Evolutionary conservation across 1,140 invertebrate genomes (phyloP).

Genomic region (Heliconius nattereri): DNA sequence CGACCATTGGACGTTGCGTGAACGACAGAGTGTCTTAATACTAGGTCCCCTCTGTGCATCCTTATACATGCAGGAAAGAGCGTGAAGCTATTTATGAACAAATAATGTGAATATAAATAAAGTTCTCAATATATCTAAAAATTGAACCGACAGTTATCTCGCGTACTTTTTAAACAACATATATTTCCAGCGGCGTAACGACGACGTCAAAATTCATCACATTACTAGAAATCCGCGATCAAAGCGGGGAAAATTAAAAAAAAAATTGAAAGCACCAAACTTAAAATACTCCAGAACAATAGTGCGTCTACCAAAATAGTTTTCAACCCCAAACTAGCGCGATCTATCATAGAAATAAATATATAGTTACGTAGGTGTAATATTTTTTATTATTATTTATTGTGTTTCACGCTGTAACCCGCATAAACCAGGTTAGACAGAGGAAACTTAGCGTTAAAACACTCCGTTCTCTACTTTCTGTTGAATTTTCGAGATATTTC

Average conservation of each 20-base stretch:
- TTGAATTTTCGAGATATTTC: neutral
- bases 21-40: too few relatives aligned
- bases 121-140: neutral
- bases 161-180: neutral
- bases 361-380: neutral
- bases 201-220: constrained; percentile 4
- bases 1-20: too few relatives aligned
- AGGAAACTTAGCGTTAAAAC: neutral
- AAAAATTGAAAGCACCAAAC: constrained; percentile 3
- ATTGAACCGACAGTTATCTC: neutral
- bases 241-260: constrained; percentile 6
- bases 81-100: too few relatives aligned
- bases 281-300: constrained; percentile 4
- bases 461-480: neutral
- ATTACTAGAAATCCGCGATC: neutral
- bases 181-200: neutral
- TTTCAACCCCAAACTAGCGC: neutral
- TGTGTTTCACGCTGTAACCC: neutral
- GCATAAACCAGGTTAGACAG: neutral
- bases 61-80: too few relatives aligned
- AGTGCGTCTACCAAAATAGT: constrained; percentile 5
- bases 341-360: neutral
- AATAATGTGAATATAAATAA: too few relatives aligned
- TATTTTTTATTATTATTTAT: neutral
- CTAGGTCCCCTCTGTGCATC: too few relatives aligned